Conservation (phyloP, 2,797 vertebrate species). For the Ambastaia sidthimunki region DNA sequence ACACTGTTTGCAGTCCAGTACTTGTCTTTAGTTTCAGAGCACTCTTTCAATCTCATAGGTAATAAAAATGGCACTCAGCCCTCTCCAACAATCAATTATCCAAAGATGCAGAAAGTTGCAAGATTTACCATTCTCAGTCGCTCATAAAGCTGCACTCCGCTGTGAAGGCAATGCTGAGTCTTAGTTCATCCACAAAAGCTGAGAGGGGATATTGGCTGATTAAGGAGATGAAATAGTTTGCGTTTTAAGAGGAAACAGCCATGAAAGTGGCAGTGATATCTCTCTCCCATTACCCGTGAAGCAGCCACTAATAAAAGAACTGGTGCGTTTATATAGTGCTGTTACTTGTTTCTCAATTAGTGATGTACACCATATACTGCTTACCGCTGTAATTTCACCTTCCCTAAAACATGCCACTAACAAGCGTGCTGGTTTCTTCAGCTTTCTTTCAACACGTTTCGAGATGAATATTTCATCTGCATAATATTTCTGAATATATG, state of each 20-base stretch:
- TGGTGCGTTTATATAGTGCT: conserved; percentile 25
- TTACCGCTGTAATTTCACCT: conserved; percentile 22
- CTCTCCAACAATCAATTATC: conserved; percentile 55
- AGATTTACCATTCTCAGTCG: conserved; percentile 49
- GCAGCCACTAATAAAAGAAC: conserved; percentile 30
- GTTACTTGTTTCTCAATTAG: conserved; percentile 37
- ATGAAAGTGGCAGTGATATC: conserved; percentile 36
- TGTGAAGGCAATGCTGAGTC: conserved; percentile 22
- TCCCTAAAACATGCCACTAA: conserved; percentile 11
- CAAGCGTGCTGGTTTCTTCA: not conserved
- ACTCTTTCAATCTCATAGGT: conserved; percentile 53
- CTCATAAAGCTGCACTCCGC: conserved; percentile 28
- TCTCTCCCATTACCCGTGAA: conserved; percentile 28
- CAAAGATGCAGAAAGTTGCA: conserved; percentile 49
- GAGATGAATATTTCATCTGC: conserved; percentile 11
- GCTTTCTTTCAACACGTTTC: conserved; percentile 12
- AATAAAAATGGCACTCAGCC: conserved; percentile 47
- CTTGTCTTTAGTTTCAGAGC: conserved; percentile 46
- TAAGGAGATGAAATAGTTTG: conserved; percentile 36
- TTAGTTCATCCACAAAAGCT: conserved; percentile 30
- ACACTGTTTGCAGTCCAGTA: conserved; percentile 44
- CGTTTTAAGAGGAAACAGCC: conserved; percentile 35
- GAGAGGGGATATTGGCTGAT: conserved; percentile 41
- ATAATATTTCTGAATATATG: conserved; percentile 24
- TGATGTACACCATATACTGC: conserved; percentile 17